Conservation (phyloP, 2,888 invertebrate species). For the Thymelicus lineola region DNA sequence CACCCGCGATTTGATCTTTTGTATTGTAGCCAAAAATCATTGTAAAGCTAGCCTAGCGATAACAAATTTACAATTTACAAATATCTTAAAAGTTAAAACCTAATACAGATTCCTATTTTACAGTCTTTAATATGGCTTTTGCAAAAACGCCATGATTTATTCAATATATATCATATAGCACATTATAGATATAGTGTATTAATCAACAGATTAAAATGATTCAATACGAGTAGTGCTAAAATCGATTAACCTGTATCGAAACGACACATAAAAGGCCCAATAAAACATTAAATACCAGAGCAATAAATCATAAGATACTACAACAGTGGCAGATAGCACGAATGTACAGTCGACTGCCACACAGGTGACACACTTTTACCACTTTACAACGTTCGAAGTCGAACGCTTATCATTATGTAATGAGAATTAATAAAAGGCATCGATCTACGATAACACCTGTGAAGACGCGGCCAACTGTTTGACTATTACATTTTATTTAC, state of each 20-base stretch:
- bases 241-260: not conserved
- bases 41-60: too few relatives aligned
- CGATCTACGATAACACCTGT: slow-evolving; percentile 2
- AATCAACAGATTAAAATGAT: too few relatives aligned
- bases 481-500: not conserved
- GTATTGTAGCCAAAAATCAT: too few relatives aligned
- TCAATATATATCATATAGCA: too few relatives aligned
- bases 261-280: not conserved
- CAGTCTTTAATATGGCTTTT: too few relatives aligned
- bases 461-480: not conserved
- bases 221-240: not conserved
- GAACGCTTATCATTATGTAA: slow-evolving; percentile 12
- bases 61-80: too few relatives aligned
- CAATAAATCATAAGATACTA: slow-evolving; percentile 1
- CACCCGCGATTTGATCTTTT: too few relatives aligned
- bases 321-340: slow-evolving; percentile 21
- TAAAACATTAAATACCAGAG: slow-evolving; percentile 4
- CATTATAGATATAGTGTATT: too few relatives aligned
- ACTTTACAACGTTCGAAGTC: not conserved
- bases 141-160: too few relatives aligned
- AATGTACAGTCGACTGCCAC: not conserved
- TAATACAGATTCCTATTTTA: too few relatives aligned
- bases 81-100: too few relatives aligned
- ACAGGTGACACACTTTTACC: slow-evolving; percentile 22
- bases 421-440: slow-evolving; percentile 1